Evolutionary conservation across 2,888 invertebrate genomes (phyloP).

Genomic region (Polietes domitor): DNA sequence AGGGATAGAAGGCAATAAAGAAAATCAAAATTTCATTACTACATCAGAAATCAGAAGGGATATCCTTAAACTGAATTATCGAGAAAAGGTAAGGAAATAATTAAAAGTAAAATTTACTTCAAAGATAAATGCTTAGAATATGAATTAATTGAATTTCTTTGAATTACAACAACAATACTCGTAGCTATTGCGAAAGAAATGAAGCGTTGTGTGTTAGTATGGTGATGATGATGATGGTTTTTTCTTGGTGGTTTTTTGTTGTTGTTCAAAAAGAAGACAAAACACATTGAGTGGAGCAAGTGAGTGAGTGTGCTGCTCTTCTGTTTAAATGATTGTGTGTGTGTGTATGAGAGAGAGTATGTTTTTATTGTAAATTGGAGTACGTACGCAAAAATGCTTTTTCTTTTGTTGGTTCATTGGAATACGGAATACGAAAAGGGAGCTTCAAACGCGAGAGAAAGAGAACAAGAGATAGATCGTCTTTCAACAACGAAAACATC

Average conservation of each 20-base stretch:
- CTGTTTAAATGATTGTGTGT: conserved; percentile 18
- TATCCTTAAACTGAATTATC: neutral
- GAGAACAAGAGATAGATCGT: conserved; percentile 59
- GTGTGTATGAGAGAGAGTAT: conserved; percentile 32
- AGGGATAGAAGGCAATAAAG: conserved; percentile 33
- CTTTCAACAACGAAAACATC: conserved; percentile 25
- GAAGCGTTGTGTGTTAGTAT: conserved; percentile 48
- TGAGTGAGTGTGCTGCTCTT: conserved; percentile 47
- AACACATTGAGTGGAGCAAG: conserved; percentile 45
- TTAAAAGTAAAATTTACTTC: neutral
- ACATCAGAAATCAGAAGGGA: no score
- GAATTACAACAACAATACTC: conserved; percentile 16
- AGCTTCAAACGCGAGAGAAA: conserved; percentile 48
- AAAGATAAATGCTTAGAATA: neutral
- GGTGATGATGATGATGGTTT: conserved; percentile 33
- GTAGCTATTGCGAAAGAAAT: conserved; percentile 57
- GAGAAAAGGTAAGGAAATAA: conserved; percentile 12
- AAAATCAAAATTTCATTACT: no score
- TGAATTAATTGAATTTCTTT: neutral
- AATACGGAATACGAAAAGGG: conserved; percentile 26
- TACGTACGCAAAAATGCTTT: conserved; percentile 62
- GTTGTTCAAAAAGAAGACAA: conserved; percentile 47
- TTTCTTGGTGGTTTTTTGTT: conserved; percentile 45
- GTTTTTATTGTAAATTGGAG: conserved; percentile 52
- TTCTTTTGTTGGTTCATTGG: conserved; percentile 8